Conservation (phyloP, 2,113 vertebrate species). For the Phalacrocorax pelagicus region DNA sequence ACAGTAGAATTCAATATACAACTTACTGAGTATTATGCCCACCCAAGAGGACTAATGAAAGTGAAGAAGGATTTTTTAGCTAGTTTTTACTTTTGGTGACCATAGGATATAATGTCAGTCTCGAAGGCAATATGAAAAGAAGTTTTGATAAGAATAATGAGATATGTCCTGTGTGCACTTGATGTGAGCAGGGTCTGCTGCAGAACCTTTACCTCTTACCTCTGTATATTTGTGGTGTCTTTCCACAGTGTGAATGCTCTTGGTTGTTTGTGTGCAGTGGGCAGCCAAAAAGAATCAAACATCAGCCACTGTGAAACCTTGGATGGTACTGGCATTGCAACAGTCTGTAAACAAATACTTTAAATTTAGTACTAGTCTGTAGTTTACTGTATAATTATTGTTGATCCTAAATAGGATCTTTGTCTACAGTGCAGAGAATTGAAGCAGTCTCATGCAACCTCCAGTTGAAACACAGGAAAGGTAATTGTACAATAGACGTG, state of each 20-base stretch:
- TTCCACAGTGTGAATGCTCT: not conserved
- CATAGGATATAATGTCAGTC: not conserved
- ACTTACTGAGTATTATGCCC: not conserved
- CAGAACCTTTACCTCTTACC: not conserved
- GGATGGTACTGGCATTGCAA: not conserved
- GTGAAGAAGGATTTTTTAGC: not conserved
- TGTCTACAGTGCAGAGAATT: not conserved
- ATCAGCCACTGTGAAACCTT: not conserved
- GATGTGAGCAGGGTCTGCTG: not conserved
- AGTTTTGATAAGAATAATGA: not conserved
- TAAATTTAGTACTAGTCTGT: not conserved
- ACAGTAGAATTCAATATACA: not conserved
- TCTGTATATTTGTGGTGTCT: not conserved
- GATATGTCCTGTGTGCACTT: not conserved
- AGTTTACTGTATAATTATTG: not conserved
- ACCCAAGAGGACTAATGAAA: not conserved
- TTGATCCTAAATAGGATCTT: not conserved
- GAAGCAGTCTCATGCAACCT: not conserved
- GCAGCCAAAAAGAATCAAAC: conserved; percentile 8
- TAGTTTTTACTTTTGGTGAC: not conserved
- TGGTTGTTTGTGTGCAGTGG: conserved; percentile 5
- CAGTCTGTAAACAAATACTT: not conserved
- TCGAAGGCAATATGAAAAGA: not conserved
- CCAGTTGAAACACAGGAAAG: not conserved
- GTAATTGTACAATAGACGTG: not conserved